Base-by-base conservation (phyloP, 1,140 invertebrate genomes). In the Agrilus planipennis region DNA sequence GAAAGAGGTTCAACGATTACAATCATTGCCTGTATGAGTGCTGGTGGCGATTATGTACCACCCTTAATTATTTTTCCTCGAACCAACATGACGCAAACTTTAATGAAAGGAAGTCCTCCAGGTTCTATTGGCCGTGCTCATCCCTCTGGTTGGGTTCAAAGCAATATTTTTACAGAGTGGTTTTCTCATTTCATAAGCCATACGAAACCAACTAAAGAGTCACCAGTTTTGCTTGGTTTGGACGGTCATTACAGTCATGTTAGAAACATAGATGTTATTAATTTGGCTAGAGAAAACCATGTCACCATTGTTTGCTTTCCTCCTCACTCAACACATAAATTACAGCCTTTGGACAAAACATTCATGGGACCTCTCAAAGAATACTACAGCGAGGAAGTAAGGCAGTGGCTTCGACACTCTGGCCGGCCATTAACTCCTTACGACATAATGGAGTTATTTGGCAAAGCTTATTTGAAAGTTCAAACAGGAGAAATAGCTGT, bases 41-140 rank as follows among this genome's bases (percentile, higher is more conserved):
- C 59, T 23, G 39, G 38, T 15, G 63, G 65, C 5, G 14, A 55
- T 48, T 41, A 56, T 47, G 47, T 68, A 17, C 61, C 64, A 12
- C 63, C 60, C 10, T 36, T 64, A 31, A 63, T 69, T 37, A 49
- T 68, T 19, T 68, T 64, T 45, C 55, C 63, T 38, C 28, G 52
- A 22, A 57, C 5, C 5, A 11, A 25, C n/a, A 25, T 25, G 22
- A 7, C 57, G 35, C 61, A 66, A 49, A 18, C 47, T 7, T 28
- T 39, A 6, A 16, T 29, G 11, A 39, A 19, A 29, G 30, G 30
- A 14, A 28, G 38, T 16, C 25, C 38, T 7, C 12, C 20, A 19
- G 17, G 38, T n/a, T 9, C 25, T 12, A 28, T 39, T 17, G 11
- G 28, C 17, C 36, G 36, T 11, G 23, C 21, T 25, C 28, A 21